Percentiles rank a stretch among this genome's conserved stretches.
These are phyloP conservation scores for Unio delphinus DNA, from an alignment of 2,888 invertebrate genomes.

Conservation along the genomic window DNA sequence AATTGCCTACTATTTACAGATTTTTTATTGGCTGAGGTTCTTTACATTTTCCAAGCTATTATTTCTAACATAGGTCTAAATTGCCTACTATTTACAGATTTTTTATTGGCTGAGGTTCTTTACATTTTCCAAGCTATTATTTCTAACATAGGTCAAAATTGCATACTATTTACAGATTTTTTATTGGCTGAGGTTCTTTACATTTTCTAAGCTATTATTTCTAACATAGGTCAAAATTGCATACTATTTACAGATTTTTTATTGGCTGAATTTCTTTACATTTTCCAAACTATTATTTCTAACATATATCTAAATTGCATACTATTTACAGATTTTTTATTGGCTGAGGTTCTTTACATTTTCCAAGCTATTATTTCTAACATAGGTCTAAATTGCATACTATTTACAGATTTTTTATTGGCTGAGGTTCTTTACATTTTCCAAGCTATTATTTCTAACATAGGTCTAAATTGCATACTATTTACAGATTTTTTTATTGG, in stretches of 20 bases:
- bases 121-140: no score
- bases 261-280: no score
- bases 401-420: conserved; percentile 7
- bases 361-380: neutral
- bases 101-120: neutral
- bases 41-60: no score
- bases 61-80: conserved; percentile 4
- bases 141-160: conserved; percentile 7
- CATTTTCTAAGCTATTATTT: no score
- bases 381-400: conserved; percentile 11
- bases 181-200: neutral
- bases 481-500: conserved; percentile 8
- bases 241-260: conserved; percentile 9
- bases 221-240: conserved; percentile 9
- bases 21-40: neutral
- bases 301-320: conserved; percentile 10
- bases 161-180: conserved; percentile 10
- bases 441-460: neutral
- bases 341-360: no score
- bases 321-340: conserved; percentile 8
- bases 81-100: conserved; percentile 10
- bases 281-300: no score
- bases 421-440: no score
- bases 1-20: conserved; percentile 10
- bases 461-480: conserved; percentile 10